These are phyloP conservation scores for Labeo calbasu DNA, from an alignment of 2,797 vertebrate species.

Conservation along the genomic window DNA sequence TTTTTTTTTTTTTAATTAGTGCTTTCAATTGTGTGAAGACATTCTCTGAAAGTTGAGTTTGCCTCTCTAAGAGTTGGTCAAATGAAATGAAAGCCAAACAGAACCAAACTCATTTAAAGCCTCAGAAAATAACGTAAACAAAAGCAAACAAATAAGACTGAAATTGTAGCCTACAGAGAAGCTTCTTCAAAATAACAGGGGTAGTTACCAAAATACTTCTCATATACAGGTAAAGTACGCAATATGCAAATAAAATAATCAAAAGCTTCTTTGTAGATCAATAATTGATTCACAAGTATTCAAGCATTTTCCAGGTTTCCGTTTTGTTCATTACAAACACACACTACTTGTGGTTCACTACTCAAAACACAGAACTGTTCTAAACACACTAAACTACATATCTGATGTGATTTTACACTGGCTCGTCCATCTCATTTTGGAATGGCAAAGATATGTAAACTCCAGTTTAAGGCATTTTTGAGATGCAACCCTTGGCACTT, in stretches of 20 bases:
- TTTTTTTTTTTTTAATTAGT: neutral
- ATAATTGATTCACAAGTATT: slow-evolving; percentile 72
- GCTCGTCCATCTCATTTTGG: slow-evolving; percentile 61
- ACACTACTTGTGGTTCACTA: slow-evolving; percentile 55
- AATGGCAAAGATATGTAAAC: slow-evolving; percentile 65
- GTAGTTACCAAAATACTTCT: slow-evolving; percentile 39
- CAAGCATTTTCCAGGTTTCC: slow-evolving; percentile 86
- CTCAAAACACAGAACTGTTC: slow-evolving; percentile 37
- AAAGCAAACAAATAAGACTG: slow-evolving; percentile 30
- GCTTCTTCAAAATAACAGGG: slow-evolving; percentile 28
- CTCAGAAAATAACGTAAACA: slow-evolving; percentile 52
- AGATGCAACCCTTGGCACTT: slow-evolving; percentile 69
- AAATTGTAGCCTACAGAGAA: slow-evolving; percentile 43
- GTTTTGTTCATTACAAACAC: slow-evolving; percentile 64
- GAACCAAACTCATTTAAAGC: neutral
- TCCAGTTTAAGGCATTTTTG: slow-evolving; percentile 78
- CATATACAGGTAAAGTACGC: slow-evolving; percentile 53
- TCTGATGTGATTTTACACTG: slow-evolving; percentile 53
- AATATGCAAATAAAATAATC: slow-evolving; percentile 50
- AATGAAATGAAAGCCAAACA: slow-evolving; percentile 2
- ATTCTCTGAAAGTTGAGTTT: neutral
- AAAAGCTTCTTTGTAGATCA: slow-evolving; percentile 58
- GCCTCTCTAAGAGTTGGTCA: slow-evolving; percentile 10
- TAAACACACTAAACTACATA: slow-evolving; percentile 55
- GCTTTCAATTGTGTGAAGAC: slow-evolving; percentile 1